Conservation (phyloP, 1,140 invertebrate species). For the Drosophila burlai region DNA sequence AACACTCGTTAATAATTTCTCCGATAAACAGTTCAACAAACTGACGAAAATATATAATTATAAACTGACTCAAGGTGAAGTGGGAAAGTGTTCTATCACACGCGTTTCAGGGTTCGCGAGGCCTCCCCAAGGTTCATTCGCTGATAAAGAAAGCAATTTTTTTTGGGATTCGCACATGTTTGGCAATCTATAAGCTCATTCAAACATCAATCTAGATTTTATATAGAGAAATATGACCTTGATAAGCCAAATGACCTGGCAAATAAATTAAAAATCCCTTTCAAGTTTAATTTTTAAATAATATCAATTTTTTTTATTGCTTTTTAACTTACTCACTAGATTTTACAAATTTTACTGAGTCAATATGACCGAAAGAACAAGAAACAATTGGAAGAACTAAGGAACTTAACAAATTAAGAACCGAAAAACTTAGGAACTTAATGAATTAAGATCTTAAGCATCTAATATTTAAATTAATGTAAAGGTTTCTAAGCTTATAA, state of each 20-base stretch:
- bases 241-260: background rate
- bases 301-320: conserved; percentile 28
- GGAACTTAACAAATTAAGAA: conserved; percentile 2
- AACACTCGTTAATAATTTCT: conserved; percentile 9
- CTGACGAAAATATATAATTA: conserved; percentile 40
- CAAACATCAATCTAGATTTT: conserved; percentile 21
- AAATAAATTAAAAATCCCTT: background rate
- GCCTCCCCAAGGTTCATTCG: conserved; percentile 50
- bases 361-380: conserved; percentile 73
- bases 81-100: conserved; percentile 38
- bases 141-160: conserved; percentile 56
- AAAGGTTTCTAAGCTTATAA: conserved; percentile 48
- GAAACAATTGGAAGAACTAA: conserved; percentile 48
- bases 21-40: conserved; percentile 57
- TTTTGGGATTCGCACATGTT: conserved; percentile 7
- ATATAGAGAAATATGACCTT: background rate
- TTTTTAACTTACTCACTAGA: conserved; percentile 51
- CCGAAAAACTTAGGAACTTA: background rate
- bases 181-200: background rate
- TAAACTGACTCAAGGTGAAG: conserved; percentile 58
- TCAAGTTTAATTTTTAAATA: conserved; percentile 14
- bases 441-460: background rate
- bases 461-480: conserved; percentile 36
- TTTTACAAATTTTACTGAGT: conserved; percentile 43
- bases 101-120: conserved; percentile 1